A percentile compares a stretch with the other conserved stretches of the same genome.
Conservation (phyloP, 2,888 invertebrate species). For the Melinopterus prodromus region DNA sequence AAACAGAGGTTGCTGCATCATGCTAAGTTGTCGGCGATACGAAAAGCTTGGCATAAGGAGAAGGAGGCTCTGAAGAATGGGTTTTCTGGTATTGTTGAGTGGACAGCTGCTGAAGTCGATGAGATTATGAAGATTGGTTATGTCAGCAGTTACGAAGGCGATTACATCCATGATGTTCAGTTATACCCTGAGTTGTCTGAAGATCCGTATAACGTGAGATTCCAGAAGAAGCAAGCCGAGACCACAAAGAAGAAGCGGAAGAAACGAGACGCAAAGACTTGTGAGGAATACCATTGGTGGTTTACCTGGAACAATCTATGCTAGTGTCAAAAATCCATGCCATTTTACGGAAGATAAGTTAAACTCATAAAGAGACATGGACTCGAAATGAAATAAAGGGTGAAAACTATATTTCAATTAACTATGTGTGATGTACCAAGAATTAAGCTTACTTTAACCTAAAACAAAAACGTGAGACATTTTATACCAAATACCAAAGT, state of each 20-base stretch:
- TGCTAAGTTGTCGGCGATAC: constrained; percentile 84
- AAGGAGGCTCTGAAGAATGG: constrained; percentile 83
- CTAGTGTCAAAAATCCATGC: constrained; percentile 50
- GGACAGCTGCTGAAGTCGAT: constrained; percentile 88
- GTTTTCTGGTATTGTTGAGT: constrained; percentile 80
- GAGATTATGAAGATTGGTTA: constrained; percentile 87
- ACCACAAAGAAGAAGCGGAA: constrained; percentile 76
- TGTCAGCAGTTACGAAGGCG: constrained; percentile 87
- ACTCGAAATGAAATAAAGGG: constrained; percentile 29
- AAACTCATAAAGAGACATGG: constrained; percentile 32
- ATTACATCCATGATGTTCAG: constrained; percentile 90
- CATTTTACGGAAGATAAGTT: constrained; percentile 21
- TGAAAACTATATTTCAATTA: constrained; percentile 59
- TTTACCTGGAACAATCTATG: constrained; percentile 60
- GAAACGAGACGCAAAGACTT: constrained; percentile 66
- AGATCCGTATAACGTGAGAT: constrained; percentile 94
- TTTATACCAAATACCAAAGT: constrained; percentile 71
- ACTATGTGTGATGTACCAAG: constrained; percentile 62
- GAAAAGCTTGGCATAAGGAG: constrained; percentile 94
- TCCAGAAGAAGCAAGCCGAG: constrained; percentile 81
- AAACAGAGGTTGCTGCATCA: constrained; percentile 89
- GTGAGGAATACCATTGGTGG: constrained; percentile 59
- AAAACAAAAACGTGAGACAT: constrained; percentile 55
- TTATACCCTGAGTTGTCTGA: constrained; percentile 93
- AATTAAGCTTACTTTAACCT: constrained; percentile 53